Evolutionary conservation across 2,113 vertebrate genomes (phyloP).

Genomic region (Zosterops lateralis): DNA sequence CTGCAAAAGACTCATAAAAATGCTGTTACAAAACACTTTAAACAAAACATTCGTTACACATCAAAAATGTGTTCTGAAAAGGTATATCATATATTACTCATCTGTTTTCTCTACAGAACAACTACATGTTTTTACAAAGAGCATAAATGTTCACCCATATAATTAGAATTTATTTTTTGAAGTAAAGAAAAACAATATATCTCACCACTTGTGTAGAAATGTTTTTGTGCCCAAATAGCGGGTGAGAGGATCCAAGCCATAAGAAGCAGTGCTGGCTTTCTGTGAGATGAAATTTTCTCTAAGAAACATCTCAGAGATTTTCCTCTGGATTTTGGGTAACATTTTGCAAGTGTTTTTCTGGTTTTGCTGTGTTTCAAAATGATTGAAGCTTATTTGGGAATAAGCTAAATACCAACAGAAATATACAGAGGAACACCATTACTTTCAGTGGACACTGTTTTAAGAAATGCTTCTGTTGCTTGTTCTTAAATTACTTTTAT

Average conservation of each 20-base stretch:
- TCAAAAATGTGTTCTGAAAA: not conserved
- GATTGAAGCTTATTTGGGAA: not conserved
- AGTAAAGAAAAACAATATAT: not conserved
- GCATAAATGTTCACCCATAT: not conserved
- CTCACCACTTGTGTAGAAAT: not conserved
- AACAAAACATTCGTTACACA: not conserved
- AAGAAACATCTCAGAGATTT: not conserved
- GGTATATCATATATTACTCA: not conserved
- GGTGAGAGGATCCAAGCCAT: not conserved
- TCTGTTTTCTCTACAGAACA: not conserved
- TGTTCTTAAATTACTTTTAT: not conserved
- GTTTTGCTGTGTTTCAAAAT: not conserved
- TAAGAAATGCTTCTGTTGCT: not conserved
- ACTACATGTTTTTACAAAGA: not conserved
- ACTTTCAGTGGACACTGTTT: not conserved
- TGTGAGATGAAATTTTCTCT: not conserved
- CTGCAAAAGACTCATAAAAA: slow-evolving; percentile 30
- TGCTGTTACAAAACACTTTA: slow-evolving; percentile 1
- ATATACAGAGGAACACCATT: fast-evolving
- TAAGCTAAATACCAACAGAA: not conserved
- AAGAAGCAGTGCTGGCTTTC: not conserved
- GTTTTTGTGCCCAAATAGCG: not conserved
- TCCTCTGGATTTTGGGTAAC: not conserved
- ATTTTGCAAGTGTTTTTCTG: not conserved
- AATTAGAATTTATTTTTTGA: not conserved